Percentiles rank a stretch among this genome's conserved stretches.
These are phyloP conservation scores for Pectinophora gossypiella DNA, from an alignment of 1,140 invertebrate genomes.

Conservation along the genomic window DNA sequence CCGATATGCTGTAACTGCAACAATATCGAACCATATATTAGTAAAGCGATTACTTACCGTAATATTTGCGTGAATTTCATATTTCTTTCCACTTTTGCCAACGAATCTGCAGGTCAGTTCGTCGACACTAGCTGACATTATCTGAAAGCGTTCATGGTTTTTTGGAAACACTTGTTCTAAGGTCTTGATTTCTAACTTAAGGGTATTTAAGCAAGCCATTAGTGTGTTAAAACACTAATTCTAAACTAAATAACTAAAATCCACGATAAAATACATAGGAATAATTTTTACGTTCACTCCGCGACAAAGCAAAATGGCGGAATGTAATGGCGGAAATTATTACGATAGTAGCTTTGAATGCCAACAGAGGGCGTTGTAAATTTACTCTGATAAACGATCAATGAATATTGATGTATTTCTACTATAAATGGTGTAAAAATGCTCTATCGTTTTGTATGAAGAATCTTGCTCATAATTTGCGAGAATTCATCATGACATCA, in stretches of 20 bases:
- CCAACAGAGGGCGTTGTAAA: conserved; percentile 50
- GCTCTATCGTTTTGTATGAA: no score
- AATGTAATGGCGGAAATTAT: conserved; percentile 50
- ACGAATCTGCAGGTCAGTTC: conserved; percentile 98
- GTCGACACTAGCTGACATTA: conserved; percentile 97
- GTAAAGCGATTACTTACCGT: conserved; percentile 83
- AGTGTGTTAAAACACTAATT: conserved; percentile 69
- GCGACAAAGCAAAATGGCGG: conserved; percentile 72
- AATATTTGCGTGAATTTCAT: conserved; percentile 98
- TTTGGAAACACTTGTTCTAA: conserved; percentile 96
- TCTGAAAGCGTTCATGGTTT: conserved; percentile 97
- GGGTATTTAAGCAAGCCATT: conserved; percentile 98
- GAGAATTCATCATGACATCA: no score
- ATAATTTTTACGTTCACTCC: conserved; percentile 67
- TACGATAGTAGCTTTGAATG: conserved; percentile 29
- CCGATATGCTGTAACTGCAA: conserved; percentile 8
- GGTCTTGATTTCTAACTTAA: conserved; percentile 98
- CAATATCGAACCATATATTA: background rate
- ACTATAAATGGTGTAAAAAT: no score
- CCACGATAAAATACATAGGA: conserved; percentile 65
- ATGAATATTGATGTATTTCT: no score
- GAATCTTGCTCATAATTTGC: no score
- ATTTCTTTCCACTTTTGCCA: conserved; percentile 94
- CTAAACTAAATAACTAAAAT: conserved; percentile 58
- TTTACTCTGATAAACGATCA: no score